These are phyloP conservation scores for Eulacestoma nigropectus DNA, from an alignment of 2,113 vertebrate genomes.

Conservation along the genomic window DNA sequence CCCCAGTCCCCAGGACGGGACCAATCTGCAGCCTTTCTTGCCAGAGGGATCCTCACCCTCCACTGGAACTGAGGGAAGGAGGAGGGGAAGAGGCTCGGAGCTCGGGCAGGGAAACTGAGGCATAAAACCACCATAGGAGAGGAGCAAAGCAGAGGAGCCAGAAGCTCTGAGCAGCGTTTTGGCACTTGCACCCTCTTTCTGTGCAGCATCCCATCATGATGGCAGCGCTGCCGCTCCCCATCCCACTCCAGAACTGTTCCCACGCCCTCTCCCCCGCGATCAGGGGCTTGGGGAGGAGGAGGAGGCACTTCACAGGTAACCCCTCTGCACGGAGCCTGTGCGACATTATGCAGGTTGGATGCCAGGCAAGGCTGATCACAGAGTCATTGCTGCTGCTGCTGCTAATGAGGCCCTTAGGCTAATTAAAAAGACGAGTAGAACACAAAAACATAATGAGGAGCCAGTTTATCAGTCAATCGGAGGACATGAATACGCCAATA, in stretches of 20 bases:
- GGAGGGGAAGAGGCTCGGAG: not conserved
- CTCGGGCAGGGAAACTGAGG: not conserved
- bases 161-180: not conserved
- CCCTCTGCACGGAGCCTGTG: not conserved
- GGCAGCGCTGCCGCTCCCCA: fast-evolving
- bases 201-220: not conserved
- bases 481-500: constrained; percentile 45
- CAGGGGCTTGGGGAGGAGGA: not conserved
- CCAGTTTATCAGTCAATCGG: constrained; percentile 64
- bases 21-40: not conserved
- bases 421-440: constrained; percentile 68
- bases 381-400: constrained; percentile 26
- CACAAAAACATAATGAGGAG: constrained; percentile 62
- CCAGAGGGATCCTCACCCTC: not conserved
- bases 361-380: constrained; percentile 63
- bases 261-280: not conserved
- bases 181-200: not conserved
- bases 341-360: not conserved
- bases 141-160: not conserved
- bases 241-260: not conserved
- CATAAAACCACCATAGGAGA: fast-evolving
- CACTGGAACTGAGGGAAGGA: not conserved
- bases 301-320: not conserved
- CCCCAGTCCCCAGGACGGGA: fast-evolving
- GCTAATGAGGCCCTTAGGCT: constrained; percentile 70